Base-by-base conservation (phyloP, 1,140 invertebrate genomes). In the Platorchestia sp. region DNA sequence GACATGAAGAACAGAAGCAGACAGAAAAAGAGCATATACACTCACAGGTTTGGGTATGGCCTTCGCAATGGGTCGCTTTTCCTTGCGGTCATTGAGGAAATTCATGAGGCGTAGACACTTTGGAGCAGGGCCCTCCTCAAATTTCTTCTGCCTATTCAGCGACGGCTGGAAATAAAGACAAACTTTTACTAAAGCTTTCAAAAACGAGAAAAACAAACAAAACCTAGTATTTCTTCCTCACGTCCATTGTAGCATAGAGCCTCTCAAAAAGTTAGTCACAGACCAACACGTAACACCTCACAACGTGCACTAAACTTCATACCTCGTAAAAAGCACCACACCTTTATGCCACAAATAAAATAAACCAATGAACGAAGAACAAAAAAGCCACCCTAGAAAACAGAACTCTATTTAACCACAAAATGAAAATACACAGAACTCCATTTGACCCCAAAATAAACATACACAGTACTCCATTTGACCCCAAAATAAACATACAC, bases 91-190 rank as follows among this genome's bases (percentile, higher is more conserved):
- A 22, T 95, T 96, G 45, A 97, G 96, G 97, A 98, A 98, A 97
- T 98, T 98, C 96, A 98, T 97, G 96, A 99, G 97, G 96, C 98
- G 98, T 96, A 99, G 97, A 95, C 98, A 98, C 95, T 98, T 98
- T 53, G 98, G 98, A 97, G 98, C 98, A n/a, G 98, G 98, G 95
- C 98, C 98, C 97, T 98, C 98, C 96, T 99, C 98, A 96, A 99
- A 97, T 98, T 99, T 99, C 97, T 98, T 98, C 97, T 99, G 99
- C 40, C 98, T 98, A 97, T 99, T 99, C 90, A 95, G 95, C 93
- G 95, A 96, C 96, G 98, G 98, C 97, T 98, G 98, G 96, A 98
- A 98, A 47, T 42, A 45, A 36, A 45, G 91, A 41, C 0, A 93
- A 93, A 27, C 87, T 89, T 89, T 36, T 14, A 41, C 5, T 42